These are phyloP conservation scores for Gymnoscelis rufifasciata DNA, from an alignment of 2,888 invertebrate species.

Conservation along the genomic window DNA sequence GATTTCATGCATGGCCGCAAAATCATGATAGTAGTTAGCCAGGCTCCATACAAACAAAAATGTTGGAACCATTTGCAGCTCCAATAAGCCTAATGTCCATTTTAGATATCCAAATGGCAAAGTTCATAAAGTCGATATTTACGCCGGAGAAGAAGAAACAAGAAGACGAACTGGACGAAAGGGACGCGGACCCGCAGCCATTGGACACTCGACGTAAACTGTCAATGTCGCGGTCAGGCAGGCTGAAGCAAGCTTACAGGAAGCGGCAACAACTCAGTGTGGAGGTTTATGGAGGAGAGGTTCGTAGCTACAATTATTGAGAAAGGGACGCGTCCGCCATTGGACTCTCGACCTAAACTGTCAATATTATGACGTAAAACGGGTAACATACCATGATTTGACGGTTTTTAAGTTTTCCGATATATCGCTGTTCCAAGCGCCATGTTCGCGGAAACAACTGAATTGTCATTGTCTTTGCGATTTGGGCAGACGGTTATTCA, in stretches of 20 bases:
- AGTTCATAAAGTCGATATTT: slow-evolving; percentile 67
- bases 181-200: slow-evolving; percentile 47
- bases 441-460: too few relatives aligned
- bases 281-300: slow-evolving; percentile 73
- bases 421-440: too few relatives aligned
- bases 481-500: too few relatives aligned
- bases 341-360: slow-evolving; percentile 56
- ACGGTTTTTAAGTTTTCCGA: too few relatives aligned
- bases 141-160: slow-evolving; percentile 40
- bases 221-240: slow-evolving; percentile 81
- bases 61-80: too few relatives aligned
- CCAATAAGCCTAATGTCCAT: too few relatives aligned
- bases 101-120: slow-evolving; percentile 48
- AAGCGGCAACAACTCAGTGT: slow-evolving; percentile 72
- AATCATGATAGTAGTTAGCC: too few relatives aligned
- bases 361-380: slow-evolving; percentile 82
- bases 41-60: too few relatives aligned
- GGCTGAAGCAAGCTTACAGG: slow-evolving; percentile 77
- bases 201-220: slow-evolving; percentile 57
- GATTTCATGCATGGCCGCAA: too few relatives aligned
- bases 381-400: too few relatives aligned
- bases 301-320: slow-evolving; percentile 31
- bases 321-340: not conserved
- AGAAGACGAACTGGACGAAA: slow-evolving; percentile 43
- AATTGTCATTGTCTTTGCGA: too few relatives aligned